Conservation (phyloP, 2,113 vertebrate genomes). For the Sinocyclocheilus anophthalmus region DNA sequence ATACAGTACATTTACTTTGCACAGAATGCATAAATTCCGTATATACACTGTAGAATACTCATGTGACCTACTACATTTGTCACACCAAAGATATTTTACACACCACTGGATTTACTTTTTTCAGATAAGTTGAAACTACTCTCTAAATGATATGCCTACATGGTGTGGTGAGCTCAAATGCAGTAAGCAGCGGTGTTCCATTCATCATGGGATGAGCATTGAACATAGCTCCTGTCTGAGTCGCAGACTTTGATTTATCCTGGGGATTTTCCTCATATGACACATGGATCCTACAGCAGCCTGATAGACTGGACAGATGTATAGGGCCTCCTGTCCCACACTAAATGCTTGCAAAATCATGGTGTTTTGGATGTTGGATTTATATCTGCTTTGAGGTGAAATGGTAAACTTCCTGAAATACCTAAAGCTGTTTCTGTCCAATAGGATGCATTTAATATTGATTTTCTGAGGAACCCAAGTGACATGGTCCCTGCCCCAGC, state of each 20-base stretch:
- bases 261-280: not conserved
- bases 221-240: not conserved
- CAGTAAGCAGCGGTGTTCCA: not conserved
- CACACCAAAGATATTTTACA: no score
- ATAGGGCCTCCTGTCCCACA: not conserved
- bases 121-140: no score
- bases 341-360: not conserved
- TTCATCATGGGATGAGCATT: not conserved
- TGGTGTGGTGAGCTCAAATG: not conserved
- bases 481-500: slow-evolving; percentile 60
- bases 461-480: slow-evolving; percentile 85
- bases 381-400: not conserved
- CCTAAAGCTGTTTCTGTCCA: slow-evolving; percentile 15
- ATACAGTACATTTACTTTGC: no score
- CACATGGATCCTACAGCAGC: not conserved
- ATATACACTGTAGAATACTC: no score
- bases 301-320: not conserved
- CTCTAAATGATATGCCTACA: no score
- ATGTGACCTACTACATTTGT: no score
- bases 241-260: not conserved
- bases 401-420: not conserved
- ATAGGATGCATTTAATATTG: slow-evolving; percentile 92
- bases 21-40: no score
- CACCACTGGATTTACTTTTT: no score
- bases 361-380: not conserved